Conservation (phyloP, 2,113 vertebrate species). For the Phainopepla nitens region DNA sequence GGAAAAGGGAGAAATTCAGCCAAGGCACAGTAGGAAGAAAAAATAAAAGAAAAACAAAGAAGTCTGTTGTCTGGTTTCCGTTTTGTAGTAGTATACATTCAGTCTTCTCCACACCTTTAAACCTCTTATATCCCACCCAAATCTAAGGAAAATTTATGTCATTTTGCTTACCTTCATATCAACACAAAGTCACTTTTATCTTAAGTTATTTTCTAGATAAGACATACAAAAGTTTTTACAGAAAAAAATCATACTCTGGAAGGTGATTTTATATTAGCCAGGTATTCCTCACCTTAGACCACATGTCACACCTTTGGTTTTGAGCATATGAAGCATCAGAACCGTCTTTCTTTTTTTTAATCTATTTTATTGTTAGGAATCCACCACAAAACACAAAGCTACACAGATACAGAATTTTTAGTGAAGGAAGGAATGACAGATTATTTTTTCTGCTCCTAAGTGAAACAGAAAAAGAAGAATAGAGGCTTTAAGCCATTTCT, state of each 20-base stretch:
- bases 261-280: neutral
- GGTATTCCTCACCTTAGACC: neutral
- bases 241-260: neutral
- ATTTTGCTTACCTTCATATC: neutral
- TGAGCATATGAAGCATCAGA: neutral
- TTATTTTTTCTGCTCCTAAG: neutral
- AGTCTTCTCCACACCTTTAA: neutral
- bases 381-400: neutral
- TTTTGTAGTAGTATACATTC: neutral
- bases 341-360: neutral
- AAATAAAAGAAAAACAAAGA: neutral
- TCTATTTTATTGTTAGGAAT: neutral
- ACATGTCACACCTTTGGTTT: neutral
- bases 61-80: neutral
- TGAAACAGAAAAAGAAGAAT: neutral
- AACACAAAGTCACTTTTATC: neutral
- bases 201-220: neutral
- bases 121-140: neutral
- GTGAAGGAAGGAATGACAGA: neutral
- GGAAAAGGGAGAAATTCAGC: neutral
- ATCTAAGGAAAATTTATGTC: neutral
- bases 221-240: neutral
- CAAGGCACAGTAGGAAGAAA: neutral
- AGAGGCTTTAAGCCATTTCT: neutral
- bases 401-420: neutral